Base-by-base conservation (phyloP, 37 sponge, comb jelly and placozoan species). In the Tethya wilhelma region DNA sequence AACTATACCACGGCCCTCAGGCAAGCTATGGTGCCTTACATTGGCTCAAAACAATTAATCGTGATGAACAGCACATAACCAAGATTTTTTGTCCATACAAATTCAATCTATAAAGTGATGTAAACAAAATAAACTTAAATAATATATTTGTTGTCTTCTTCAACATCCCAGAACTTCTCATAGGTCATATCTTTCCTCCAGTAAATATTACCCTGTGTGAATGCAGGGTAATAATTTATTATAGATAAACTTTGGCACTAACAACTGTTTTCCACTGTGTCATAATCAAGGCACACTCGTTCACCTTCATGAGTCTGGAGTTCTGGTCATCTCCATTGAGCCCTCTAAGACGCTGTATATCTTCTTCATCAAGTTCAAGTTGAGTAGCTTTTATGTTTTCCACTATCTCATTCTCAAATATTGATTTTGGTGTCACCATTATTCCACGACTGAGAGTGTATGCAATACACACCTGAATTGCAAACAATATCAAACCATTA, bases 341-440 rank as follows among this genome's bases (percentile, higher is more conserved):
- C 25, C 36, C 65, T 9, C 72, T 69, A 34, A 94, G 66, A 33
- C 38, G 87, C 78, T 84, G 64, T 66, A 94, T 82, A 67, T 94
- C 91, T 26, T 86, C 89, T 19, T 53, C 71, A 33, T 73, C 76
- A 12, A 94, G 89, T 73, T 80, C 59, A 42, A 94, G 59, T 28
- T 81, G 81, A 4, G 64, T 59, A 31, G 89, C 77, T 8, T 56
- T 76, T 9, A 90, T 71, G 70, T 94, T 94, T 68, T 90, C 83
- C 38, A 38, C 44, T 39, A 94, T 60, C 37, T 90, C 71, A 25
- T 80, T 73, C 31, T 62, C 74, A 6, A 73, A 90, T 40, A 85
- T 83, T 37, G 91, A 74, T 71, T 90, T 90, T 33, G 95, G 88
- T 31, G 90, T 88, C 28, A 88, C 88, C 26, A 87, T 76, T 25